Conservation (phyloP, 2,888 invertebrate genomes). For the Hirtodrosophila alboralis region DNA sequence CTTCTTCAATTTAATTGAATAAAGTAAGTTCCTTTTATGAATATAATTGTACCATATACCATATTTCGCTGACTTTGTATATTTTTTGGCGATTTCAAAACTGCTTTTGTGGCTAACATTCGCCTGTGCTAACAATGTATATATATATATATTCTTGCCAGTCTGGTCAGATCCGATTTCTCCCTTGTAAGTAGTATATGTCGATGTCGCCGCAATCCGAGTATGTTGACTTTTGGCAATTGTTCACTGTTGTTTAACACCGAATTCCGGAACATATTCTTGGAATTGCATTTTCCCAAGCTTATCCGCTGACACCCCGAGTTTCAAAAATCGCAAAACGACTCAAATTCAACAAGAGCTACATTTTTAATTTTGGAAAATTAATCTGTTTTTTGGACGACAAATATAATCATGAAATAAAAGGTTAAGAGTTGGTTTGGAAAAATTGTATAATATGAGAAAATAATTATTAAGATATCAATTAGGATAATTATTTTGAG, state of each 20-base stretch:
- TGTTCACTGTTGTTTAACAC: conserved; percentile 75
- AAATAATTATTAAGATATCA: too few species aligned
- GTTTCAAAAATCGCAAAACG: conserved; percentile 3
- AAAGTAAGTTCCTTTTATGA: too few species aligned
- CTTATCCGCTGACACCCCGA: conserved; percentile 43
- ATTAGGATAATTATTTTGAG: too few species aligned
- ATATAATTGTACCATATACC: background rate
- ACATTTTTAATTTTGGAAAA: too few species aligned
- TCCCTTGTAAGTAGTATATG: conserved; percentile 39
- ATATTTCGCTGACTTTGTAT: conserved; percentile 50
- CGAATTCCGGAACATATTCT: conserved; percentile 82
- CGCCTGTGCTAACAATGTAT: conserved; percentile 28
- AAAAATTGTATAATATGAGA: too few species aligned
- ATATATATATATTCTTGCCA: conserved; percentile 49
- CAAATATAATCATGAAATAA: too few species aligned
- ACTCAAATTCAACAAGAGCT: too few species aligned
- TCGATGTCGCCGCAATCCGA: conserved; percentile 58
- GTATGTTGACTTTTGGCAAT: conserved; percentile 42
- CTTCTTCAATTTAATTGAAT: too few species aligned
- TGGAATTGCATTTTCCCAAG: conserved; percentile 82
- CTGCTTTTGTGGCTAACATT: conserved; percentile 31
- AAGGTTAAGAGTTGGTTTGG: too few species aligned
- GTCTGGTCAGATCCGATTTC: conserved; percentile 60
- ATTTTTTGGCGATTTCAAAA: conserved; percentile 34
- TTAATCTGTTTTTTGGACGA: too few species aligned